Conservation (phyloP, 2,888 invertebrate genomes). For the Scaptomyza reducta region DNA sequence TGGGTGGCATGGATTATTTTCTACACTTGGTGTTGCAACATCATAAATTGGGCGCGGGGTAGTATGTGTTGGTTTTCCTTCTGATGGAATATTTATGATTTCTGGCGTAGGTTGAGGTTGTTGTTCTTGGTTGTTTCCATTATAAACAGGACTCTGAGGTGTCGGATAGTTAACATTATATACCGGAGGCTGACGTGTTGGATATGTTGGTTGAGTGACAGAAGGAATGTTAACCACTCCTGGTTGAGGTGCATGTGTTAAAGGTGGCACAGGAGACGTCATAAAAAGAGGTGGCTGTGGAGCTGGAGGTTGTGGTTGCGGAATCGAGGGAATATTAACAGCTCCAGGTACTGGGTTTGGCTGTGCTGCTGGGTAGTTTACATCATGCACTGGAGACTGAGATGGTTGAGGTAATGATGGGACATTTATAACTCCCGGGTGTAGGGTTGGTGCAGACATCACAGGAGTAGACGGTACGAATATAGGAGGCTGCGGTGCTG, state of each 20-base stretch:
- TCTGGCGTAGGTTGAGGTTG: slow-evolving; percentile 23
- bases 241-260: slow-evolving; percentile 18
- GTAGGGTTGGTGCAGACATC: slow-evolving; percentile 11
- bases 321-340: slow-evolving; percentile 42
- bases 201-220: slow-evolving; percentile 59
- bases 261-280: slow-evolving; percentile 11
- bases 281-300: slow-evolving; percentile 23
- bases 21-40: slow-evolving; percentile 36
- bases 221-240: slow-evolving; percentile 41
- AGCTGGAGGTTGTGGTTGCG: slow-evolving; percentile 13
- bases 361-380: slow-evolving; percentile 31
- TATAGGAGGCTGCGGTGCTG: slow-evolving; percentile 15
- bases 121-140: slow-evolving; percentile 53
- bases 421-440: slow-evolving; percentile 31
- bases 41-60: slow-evolving; percentile 40
- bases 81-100: slow-evolving; percentile 51
- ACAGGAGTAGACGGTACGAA: slow-evolving; percentile 10
- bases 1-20: slow-evolving; percentile 86
- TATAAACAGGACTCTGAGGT: slow-evolving; percentile 53
- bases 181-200: slow-evolving; percentile 3
- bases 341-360: slow-evolving; percentile 27
- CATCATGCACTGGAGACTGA: slow-evolving; percentile 8
- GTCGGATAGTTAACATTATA: slow-evolving; percentile 73
- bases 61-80: slow-evolving; percentile 21
- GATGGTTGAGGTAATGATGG: slow-evolving; percentile 33